These are phyloP conservation scores for Astropecten irregularis DNA, from an alignment of 53 echinoderm and acorn worm genomes.

Conservation along the genomic window DNA sequence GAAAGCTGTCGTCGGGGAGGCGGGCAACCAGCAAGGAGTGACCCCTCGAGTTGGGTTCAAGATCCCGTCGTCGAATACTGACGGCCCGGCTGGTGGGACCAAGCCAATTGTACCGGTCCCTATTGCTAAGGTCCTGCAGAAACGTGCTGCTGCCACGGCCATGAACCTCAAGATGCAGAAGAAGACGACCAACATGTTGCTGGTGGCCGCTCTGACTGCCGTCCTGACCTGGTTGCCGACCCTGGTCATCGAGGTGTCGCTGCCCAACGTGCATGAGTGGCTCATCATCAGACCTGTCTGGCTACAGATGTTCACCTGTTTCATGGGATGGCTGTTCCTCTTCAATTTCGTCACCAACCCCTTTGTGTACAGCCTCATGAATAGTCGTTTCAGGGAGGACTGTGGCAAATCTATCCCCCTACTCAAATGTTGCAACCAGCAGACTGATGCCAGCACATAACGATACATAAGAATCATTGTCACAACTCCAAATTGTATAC, in stretches of 20 bases:
- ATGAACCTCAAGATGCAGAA: slow-evolving; percentile 47
- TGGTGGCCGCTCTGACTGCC: slow-evolving; percentile 30
- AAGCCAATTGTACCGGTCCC: background rate
- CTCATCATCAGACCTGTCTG: background rate
- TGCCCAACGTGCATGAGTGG: slow-evolving; percentile 5
- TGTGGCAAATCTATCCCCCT: slow-evolving; percentile 8
- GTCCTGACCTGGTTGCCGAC: slow-evolving; percentile 35
- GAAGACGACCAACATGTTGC: slow-evolving; percentile 47
- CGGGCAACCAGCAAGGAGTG: too few relatives aligned
- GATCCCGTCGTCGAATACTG: background rate
- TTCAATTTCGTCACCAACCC: slow-evolving; percentile 54
- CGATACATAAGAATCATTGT: too few relatives aligned
- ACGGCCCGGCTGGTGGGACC: background rate
- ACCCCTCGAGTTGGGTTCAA: too few relatives aligned
- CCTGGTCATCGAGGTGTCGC: background rate
- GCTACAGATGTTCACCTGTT: slow-evolving; percentile 1
- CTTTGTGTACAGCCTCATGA: slow-evolving; percentile 48
- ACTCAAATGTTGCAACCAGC: background rate
- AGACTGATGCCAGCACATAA: background rate
- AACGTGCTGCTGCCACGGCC: slow-evolving; percentile 28
- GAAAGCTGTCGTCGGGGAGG: background rate
- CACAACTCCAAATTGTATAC: too few relatives aligned
- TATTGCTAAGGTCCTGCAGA: slow-evolving; percentile 11
- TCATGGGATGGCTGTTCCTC: slow-evolving; percentile 44
- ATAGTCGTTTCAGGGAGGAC: slow-evolving; percentile 42